Percentiles rank a stretch among this genome's conserved stretches.
Evolutionary conservation across 1,140 invertebrate genomes (phyloP).

Genomic region (Drosophila oshimai): DNA sequence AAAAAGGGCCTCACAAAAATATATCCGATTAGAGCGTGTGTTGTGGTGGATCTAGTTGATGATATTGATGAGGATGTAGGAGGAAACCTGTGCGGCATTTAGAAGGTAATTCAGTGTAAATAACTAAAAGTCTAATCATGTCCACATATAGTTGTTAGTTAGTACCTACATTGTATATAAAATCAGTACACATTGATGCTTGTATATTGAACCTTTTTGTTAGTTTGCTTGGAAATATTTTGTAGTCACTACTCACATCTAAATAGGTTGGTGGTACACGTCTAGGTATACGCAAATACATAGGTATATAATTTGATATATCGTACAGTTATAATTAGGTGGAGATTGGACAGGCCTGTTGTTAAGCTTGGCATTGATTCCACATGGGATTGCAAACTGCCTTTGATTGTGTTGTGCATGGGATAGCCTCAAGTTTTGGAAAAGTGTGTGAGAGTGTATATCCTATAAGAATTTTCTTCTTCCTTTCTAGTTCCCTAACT

Average conservation of each 20-base stretch:
- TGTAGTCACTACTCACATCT: constrained; percentile 55
- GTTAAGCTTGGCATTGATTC: constrained; percentile 17
- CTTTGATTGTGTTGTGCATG: constrained; percentile 67
- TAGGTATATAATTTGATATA: constrained; percentile 46
- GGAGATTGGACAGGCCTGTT: constrained; percentile 26
- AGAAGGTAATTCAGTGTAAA: constrained; percentile 45
- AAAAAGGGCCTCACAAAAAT: constrained; percentile 73
- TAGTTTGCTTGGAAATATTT: constrained; percentile 33
- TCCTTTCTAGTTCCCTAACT: constrained; percentile 9
- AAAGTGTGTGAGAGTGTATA: constrained; percentile 13
- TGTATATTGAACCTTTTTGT: constrained; percentile 51
- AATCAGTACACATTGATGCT: constrained; percentile 73
- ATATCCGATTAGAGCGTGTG: constrained; percentile 56
- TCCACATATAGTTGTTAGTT: constrained; percentile 38
- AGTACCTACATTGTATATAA: constrained; percentile 58
- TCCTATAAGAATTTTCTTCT: constrained; percentile 1
- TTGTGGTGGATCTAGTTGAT: constrained; percentile 10
- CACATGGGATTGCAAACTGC: constrained; percentile 21
- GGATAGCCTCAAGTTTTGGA: constrained; percentile 16
- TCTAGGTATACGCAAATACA: constrained; percentile 27
- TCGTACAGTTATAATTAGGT: constrained; percentile 42
- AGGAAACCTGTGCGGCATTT: constrained; percentile 54
- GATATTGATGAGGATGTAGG: constrained; percentile 6
- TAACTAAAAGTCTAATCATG: constrained; percentile 48
- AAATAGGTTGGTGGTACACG: constrained; percentile 34